Evolutionary conservation across 2,797 vertebrate genomes (phyloP), one percentile per base, ranked within the genome.

Genomic region (Zenarchopterus dispar): DNA sequence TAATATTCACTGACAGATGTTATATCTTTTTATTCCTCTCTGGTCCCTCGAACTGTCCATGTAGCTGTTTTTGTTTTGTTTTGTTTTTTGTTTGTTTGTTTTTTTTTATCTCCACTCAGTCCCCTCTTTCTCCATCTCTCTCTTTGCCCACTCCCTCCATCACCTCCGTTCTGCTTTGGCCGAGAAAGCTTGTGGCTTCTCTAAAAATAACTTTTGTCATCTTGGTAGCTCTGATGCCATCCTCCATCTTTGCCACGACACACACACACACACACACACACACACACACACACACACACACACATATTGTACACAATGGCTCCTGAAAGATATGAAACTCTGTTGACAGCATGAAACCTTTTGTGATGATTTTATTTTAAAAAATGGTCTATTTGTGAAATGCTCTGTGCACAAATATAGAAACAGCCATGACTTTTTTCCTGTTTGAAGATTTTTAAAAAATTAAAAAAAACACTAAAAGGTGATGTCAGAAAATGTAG

Each of bases 201-300:
- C 81, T 85, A 88, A 85, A 86, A 86, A 91, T 90, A 89, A 81
- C 77, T 61, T 73, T 76, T 76, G 81, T 82, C 85, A 77, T 86
- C 67, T 85, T 82, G 53, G 71, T 80, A 60, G 74, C 81, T 70
- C 73, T 71, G 46, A 56, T 77, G 81, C 73, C 74, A 64, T 61
- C 60, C 74, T 77, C 67, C 62, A 45, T 84, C 19, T 45, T 56
- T 81, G 77, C 82, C 69, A 78, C 76, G 77, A 73, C 70, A 62
- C 53, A 65, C 5, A 1, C 56, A 19, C 66, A 33, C 21, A 42
- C 31, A 52, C 24, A 21, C 45, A 11, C 56, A 26, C 18, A 16
- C 54, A 49, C 56, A 47, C 55, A 52, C 8, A 44, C 48, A 62
- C 49, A 59, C 49, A 33, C 3, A 43, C 3, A 0, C 17, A 52